Base-by-base conservation (phyloP, 2,888 invertebrate species). In the Hypercompe scribonia region DNA sequence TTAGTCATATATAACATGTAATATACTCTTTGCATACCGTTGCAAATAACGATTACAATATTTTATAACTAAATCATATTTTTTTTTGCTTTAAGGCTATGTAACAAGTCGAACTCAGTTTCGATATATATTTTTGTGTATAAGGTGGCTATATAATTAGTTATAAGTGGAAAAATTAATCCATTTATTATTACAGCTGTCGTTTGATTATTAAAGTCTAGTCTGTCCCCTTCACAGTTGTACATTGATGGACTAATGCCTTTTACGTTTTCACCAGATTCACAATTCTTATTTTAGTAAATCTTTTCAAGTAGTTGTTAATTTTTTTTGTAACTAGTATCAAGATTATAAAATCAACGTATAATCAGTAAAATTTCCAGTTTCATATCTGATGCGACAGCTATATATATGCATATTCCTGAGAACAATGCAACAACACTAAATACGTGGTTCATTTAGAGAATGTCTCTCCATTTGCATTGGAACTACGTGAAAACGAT, bases 381-480 rank as follows among this genome's bases (percentile, higher is more conserved):
- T 83, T 84, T 84, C 85, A 89, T 87, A 89, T 87, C 86, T 81
- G 88, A 90, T 88, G 89, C 87, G 87, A 88, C 89, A 87, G 86
- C 78, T 78, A 68, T 72, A 85, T 84, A 80, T 81, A 87, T 86
- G 87, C 86, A 88, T 88, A 87, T 90, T 86, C 85, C 85, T 87
- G 82, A 89, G 91, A 91, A 92, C 90, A 92, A 92, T 91, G 85
- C 89, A 81, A 85, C 81, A 81, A 78, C 81, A 84, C 87, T 89
- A 87, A 89, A 89, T 87, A 83, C 81, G 81, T 84, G 85, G 84
- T 87, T 83, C 78, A 78, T 82, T 83, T 79, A 70, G 70, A 75
- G 85, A 81, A 80, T 86, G 83, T 83, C 81, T 81, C 79, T 72
- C 81, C 82, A 86, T 86, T 86, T 86, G 86, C 84, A 88, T 83